A percentile compares a stretch with the other conserved stretches of the same genome.
phyloP scores from a whole-genome alignment of 2,888 invertebrate species.

The Rotaria sp. region DNA sequence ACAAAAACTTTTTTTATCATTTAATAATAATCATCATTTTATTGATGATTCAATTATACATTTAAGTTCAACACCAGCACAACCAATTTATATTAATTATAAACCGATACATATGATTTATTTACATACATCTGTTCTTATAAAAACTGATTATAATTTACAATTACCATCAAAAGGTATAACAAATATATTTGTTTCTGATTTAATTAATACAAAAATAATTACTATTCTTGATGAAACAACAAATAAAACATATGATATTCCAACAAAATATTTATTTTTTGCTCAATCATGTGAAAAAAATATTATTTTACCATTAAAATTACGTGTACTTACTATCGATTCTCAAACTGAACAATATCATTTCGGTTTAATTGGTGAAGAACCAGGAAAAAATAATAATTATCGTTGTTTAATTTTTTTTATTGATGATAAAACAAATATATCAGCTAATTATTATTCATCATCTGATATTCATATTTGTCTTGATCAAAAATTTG shows the following conservation, averaged over 20 bases:
- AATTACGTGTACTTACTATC: background rate
- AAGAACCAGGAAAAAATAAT: background rate
- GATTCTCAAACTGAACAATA: background rate
- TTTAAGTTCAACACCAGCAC: background rate
- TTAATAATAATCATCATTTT: background rate
- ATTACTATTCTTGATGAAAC: background rate
- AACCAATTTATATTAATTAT: background rate
- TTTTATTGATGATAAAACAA: background rate
- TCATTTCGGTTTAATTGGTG: background rate
- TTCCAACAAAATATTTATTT: background rate
- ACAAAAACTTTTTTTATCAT: background rate
- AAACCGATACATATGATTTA: background rate
- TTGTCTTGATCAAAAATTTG: slow-evolving; percentile 11
- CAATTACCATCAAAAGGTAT: background rate
- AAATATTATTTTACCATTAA: slow-evolving; percentile 1
- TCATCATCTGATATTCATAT: background rate
- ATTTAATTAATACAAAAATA: background rate
- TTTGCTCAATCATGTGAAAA: background rate
- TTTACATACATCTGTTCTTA: background rate
- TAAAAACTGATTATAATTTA: background rate
- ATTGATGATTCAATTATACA: background rate
- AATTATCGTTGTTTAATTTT: slow-evolving; percentile 17
- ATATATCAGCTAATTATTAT: background rate
- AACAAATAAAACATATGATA: background rate
- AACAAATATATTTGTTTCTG: background rate